Evolutionary conservation across 2,797 vertebrate species (phyloP).

Genomic region (Octomys mimax): DNA sequence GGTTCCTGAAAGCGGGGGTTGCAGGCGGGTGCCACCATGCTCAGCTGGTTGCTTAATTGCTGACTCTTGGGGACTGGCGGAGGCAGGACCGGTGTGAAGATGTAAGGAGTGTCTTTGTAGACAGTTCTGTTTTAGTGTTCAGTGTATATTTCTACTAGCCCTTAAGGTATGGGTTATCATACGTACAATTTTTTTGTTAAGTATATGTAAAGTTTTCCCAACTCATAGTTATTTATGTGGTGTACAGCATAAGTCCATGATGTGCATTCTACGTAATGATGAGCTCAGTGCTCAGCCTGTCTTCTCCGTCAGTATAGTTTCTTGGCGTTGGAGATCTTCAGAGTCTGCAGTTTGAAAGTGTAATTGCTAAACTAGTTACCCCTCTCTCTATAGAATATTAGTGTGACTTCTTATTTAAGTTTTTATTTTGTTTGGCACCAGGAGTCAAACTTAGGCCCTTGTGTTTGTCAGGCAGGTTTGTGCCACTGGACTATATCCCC

Average conservation of each 20-base stretch:
- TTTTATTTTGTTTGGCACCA: too few species aligned
- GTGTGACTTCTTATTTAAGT: background rate
- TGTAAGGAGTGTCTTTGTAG: background rate
- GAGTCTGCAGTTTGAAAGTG: background rate
- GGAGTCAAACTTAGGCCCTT: too few species aligned
- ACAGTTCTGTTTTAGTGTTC: background rate
- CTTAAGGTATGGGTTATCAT: background rate
- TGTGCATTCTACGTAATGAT: background rate
- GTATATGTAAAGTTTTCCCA: slow-evolving; percentile 35
- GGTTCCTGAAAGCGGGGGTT: background rate
- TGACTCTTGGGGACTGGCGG: slow-evolving; percentile 1
- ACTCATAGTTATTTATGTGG: background rate
- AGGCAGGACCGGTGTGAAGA: background rate
- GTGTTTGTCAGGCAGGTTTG: too few species aligned
- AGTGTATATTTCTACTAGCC: background rate
- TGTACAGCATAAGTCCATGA: background rate
- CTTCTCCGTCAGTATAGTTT: background rate
- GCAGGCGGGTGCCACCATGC: background rate
- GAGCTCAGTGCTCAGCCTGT: background rate
- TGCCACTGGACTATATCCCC: too few species aligned
- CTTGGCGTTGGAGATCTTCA: background rate
- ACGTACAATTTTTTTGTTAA: background rate
- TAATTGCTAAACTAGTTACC: background rate
- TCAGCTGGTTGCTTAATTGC: background rate
- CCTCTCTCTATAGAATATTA: background rate